Conservation (phyloP, 2,888 invertebrate genomes). For the Diadromus collaris region DNA sequence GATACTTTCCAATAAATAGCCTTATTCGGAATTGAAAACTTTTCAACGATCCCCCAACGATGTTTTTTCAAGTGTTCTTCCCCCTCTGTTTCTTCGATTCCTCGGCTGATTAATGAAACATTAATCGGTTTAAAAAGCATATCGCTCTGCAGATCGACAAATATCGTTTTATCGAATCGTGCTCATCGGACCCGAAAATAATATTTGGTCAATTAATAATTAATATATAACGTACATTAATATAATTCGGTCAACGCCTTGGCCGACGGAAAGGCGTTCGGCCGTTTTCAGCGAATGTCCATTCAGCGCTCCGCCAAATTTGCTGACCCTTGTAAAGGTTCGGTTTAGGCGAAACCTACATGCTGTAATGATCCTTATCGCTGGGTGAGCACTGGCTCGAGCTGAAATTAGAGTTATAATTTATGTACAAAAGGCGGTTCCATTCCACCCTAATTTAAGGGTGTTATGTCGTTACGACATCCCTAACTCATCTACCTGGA, state of each 20-base stretch:
- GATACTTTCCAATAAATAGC: neutral
- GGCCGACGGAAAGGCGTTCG: neutral
- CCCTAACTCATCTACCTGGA: no score
- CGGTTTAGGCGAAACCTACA: conserved; percentile 4
- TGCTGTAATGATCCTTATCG: conserved; percentile 16
- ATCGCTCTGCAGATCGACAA: neutral
- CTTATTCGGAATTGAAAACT: neutral
- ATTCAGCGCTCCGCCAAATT: conserved; percentile 21
- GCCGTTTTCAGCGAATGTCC: conserved; percentile 13
- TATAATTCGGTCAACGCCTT: neutral
- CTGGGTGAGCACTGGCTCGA: neutral
- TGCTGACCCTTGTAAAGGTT: conserved; percentile 21
- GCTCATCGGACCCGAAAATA: neutral
- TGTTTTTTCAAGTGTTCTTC: neutral
- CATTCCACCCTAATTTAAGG: neutral
- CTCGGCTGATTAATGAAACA: neutral
- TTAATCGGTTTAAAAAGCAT: neutral
- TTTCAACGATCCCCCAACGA: neutral
- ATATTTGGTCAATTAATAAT: neutral
- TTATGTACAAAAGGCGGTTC: neutral
- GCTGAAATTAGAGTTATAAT: conserved; percentile 1
- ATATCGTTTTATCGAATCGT: neutral
- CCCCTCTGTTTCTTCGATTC: neutral
- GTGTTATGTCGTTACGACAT: no score
- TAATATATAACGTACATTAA: no score